These are phyloP conservation scores for Festucalex cinctus DNA, from an alignment of 2,113 vertebrate genomes.

Conservation along the genomic window DNA sequence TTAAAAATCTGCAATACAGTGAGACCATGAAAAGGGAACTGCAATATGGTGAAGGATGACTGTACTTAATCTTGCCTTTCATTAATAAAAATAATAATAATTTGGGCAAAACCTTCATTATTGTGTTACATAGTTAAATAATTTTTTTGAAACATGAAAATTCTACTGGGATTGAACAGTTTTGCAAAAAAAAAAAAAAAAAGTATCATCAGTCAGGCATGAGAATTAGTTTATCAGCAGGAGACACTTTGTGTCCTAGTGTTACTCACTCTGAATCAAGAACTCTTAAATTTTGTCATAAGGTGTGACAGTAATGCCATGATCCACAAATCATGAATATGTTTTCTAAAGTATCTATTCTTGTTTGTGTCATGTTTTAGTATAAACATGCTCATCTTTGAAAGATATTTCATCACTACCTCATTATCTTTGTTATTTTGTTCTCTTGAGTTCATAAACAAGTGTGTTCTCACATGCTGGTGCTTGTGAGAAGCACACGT, in stretches of 20 bases:
- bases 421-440: constrained; percentile 12
- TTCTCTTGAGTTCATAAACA: constrained; percentile 11
- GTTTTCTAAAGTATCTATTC: neutral
- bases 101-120: too few species aligned
- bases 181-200: neutral
- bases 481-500: constrained; percentile 27
- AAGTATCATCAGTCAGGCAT: neutral
- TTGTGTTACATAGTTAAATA: too few species aligned
- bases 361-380: constrained; percentile 1
- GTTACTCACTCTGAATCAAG: neutral
- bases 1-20: too few species aligned
- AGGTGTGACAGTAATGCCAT: neutral
- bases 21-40: too few species aligned
- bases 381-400: constrained; percentile 8
- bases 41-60: too few species aligned
- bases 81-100: too few species aligned
- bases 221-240: neutral
- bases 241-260: neutral
- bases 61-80: too few species aligned
- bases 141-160: too few species aligned
- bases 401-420: constrained; percentile 1
- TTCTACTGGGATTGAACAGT: neutral
- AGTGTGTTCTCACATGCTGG: constrained; percentile 10
- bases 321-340: neutral
- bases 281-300: neutral